Conservation (phyloP, 2,888 invertebrate species). For the Ashinkailepas kermadecensis region DNA sequence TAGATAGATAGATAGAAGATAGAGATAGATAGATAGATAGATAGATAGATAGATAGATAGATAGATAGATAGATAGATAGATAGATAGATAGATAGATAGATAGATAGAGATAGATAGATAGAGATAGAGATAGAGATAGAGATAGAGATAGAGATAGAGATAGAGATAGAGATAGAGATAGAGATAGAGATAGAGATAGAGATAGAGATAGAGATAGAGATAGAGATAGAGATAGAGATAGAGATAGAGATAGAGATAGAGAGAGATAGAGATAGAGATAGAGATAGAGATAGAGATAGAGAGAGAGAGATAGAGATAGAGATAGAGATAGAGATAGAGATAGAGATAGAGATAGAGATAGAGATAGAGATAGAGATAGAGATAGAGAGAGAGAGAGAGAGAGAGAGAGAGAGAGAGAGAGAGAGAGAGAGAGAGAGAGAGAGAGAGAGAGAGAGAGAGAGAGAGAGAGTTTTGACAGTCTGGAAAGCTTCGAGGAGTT, state of each 20-base stretch:
- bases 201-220: not conserved
- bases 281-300: not conserved
- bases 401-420: not conserved
- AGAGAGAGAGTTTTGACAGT: slow-evolving; percentile 16
- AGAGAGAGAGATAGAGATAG: not conserved
- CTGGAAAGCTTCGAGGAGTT: no score
- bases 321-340: slow-evolving; percentile 13
- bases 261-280: not conserved
- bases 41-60: not conserved
- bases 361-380: slow-evolving; percentile 6
- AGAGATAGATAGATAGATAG: no score
- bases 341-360: slow-evolving; percentile 10
- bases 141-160: slow-evolving; percentile 24
- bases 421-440: slow-evolving; percentile 3
- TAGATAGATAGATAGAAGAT: no score
- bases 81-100: slow-evolving; percentile 14
- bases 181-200: slow-evolving; percentile 11
- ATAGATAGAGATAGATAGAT: slow-evolving; percentile 7
- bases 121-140: slow-evolving; percentile 23
- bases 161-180: slow-evolving; percentile 23
- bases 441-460: not conserved
- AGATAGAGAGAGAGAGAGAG: slow-evolving; percentile 19
- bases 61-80: not conserved
- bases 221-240: not conserved
- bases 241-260: not conserved